Evolutionary conservation across 2,888 invertebrate species (phyloP).

Genomic region (Pollenia labialis): DNA sequence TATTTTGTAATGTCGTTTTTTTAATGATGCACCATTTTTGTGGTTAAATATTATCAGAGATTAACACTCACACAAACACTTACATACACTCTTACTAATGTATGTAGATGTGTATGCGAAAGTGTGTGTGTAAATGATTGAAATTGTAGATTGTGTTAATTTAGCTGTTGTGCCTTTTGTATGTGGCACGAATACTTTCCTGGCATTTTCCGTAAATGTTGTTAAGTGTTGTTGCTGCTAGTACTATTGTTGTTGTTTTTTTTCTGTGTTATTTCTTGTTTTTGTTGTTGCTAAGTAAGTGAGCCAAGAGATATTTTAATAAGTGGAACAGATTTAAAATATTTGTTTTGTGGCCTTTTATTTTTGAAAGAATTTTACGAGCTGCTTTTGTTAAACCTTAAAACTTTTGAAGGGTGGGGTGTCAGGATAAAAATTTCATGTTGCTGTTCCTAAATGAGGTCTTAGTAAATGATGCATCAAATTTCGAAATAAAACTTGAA

Average conservation of each 20-base stretch:
- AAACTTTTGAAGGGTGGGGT: background rate
- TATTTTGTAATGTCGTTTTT: constrained; percentile 35
- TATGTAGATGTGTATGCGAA: background rate
- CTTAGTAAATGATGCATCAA: constrained; percentile 50
- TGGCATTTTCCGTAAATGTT: constrained; percentile 31
- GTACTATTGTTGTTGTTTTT: background rate
- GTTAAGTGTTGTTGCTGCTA: constrained; percentile 1
- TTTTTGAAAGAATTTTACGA: background rate
- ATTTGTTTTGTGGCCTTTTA: background rate
- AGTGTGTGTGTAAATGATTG: constrained; percentile 36
- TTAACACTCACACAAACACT: background rate
- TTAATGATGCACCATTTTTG: constrained; percentile 70
- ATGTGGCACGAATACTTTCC: constrained; percentile 26
- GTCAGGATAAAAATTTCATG: background rate
- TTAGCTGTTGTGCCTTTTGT: constrained; percentile 59
- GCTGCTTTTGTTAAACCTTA: background rate
- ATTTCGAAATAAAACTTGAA: constrained; percentile 1
- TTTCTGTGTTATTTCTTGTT: constrained; percentile 9
- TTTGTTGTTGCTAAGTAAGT: constrained; percentile 25
- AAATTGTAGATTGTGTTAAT: constrained; percentile 63
- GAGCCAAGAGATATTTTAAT: constrained; percentile 53
- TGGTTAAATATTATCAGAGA: constrained; percentile 52
- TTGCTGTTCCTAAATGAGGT: constrained; percentile 6
- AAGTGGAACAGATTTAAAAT: constrained; percentile 58
- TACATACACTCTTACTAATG: background rate